phyloP scores from a whole-genome alignment of 2,797 vertebrate genomes.

The Monodelphis domestica region DNA sequence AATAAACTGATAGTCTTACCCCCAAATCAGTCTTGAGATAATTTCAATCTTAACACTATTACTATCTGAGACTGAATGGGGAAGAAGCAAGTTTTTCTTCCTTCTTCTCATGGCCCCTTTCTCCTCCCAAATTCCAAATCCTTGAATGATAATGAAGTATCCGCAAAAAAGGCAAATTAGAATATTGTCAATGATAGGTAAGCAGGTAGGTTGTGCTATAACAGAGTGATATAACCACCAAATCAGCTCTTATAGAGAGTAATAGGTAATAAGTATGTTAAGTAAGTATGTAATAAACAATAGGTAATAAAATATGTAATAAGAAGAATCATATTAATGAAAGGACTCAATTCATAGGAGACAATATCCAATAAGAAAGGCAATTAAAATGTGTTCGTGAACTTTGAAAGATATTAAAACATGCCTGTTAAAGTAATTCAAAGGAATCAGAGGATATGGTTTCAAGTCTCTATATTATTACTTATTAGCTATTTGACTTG shows the following conservation, averaged over 20 bases:
- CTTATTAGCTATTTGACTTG: neutral
- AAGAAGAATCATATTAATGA: neutral
- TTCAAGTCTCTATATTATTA: neutral
- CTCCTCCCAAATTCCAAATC: neutral
- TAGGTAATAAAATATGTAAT: too few species aligned
- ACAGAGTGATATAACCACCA: neutral
- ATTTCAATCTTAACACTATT: too few species aligned
- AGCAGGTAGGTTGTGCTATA: neutral
- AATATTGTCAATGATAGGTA: neutral
- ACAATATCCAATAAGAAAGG: neutral
- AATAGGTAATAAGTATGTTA: too few species aligned
- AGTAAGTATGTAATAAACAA: too few species aligned
- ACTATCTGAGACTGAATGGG: neutral
- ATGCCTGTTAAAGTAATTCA: neutral
- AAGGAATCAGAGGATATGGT: neutral
- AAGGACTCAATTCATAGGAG: neutral
- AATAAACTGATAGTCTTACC: too few species aligned
- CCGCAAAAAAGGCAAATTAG: neutral
- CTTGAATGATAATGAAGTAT: neutral
- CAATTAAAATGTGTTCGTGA: neutral
- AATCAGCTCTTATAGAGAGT: neutral
- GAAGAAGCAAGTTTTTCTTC: neutral
- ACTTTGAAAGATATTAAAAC: neutral
- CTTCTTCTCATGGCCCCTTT: neutral
- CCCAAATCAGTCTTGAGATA: too few species aligned